These are phyloP conservation scores for Ctenicera cuprea DNA, from an alignment of 2,888 invertebrate genomes.

Conservation along the genomic window DNA sequence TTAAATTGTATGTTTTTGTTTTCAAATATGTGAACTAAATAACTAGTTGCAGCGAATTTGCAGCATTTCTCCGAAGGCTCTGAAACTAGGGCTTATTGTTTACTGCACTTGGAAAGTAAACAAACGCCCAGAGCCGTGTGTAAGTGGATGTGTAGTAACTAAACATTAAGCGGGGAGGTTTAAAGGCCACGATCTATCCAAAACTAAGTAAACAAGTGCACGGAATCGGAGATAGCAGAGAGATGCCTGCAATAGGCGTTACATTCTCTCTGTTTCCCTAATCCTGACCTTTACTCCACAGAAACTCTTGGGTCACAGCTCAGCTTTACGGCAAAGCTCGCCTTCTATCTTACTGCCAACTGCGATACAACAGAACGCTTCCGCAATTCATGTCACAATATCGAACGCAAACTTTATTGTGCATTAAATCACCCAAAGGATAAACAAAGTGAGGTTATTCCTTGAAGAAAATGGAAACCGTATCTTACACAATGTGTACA, in stretches of 20 bases:
- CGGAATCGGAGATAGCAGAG: constrained; percentile 29
- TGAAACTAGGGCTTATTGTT: background rate
- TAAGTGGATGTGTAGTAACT: constrained; percentile 21
- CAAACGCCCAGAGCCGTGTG: background rate
- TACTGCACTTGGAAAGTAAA: background rate
- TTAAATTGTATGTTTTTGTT: no score
- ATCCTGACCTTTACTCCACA: constrained; percentile 49
- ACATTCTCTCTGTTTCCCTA: constrained; percentile 36
- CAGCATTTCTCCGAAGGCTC: no score
- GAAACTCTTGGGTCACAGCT: constrained; percentile 44
- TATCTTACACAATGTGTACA: background rate
- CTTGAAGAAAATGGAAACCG: constrained; percentile 28
- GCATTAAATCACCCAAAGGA: constrained; percentile 35
- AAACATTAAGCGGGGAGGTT: constrained; percentile 13
- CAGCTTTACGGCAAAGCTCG: constrained; percentile 26
- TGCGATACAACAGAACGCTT: constrained; percentile 25
- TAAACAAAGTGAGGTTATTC: constrained; percentile 31
- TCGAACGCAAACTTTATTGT: constrained; percentile 37
- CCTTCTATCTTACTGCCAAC: constrained; percentile 32
- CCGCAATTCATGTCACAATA: constrained; percentile 37
- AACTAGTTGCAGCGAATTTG: no score
- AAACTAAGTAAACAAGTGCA: constrained; percentile 40
- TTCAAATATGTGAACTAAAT: no score
- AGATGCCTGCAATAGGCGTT: constrained; percentile 41
- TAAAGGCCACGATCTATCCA: constrained; percentile 32